Conservation (phyloP, 2,113 vertebrate genomes). For the Actenoides hombroni region DNA sequence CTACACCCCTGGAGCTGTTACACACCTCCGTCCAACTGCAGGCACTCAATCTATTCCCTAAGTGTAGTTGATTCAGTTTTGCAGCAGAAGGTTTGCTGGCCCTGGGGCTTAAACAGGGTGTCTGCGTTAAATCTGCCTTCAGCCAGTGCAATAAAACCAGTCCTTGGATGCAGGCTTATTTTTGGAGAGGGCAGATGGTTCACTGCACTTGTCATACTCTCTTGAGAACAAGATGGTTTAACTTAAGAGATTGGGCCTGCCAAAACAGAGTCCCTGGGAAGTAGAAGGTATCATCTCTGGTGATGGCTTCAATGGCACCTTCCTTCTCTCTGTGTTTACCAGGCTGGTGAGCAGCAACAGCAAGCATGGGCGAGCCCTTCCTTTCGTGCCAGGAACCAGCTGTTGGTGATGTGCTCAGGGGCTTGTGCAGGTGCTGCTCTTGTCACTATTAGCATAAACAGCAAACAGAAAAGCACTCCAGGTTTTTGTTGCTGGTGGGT, state of each 20-base stretch:
- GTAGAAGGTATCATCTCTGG: background rate
- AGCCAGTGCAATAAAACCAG: background rate
- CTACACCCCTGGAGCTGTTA: background rate
- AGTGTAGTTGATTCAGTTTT: background rate
- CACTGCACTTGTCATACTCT: background rate
- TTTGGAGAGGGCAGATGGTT: background rate
- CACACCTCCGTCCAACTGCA: background rate
- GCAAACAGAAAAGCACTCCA: background rate
- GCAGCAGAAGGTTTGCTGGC: background rate
- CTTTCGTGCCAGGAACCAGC: background rate
- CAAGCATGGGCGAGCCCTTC: rapidly evolving
- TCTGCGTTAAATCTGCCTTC: background rate
- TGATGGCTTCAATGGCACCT: background rate
- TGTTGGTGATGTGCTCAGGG: rapidly evolving
- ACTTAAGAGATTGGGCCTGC: background rate
- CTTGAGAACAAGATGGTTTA: background rate
- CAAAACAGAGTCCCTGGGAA: background rate
- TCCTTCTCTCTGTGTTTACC: background rate
- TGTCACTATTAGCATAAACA: rapidly evolving
- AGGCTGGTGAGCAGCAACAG: background rate
- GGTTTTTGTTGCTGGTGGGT: background rate
- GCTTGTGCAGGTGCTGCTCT: background rate
- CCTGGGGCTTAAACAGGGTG: background rate
- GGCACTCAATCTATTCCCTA: rapidly evolving
- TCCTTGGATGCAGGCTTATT: background rate